Percentiles rank a stretch among this genome's conserved stretches.
Conservation (phyloP, 2,888 invertebrate genomes). For the Hirtodrosophila alboralis region DNA sequence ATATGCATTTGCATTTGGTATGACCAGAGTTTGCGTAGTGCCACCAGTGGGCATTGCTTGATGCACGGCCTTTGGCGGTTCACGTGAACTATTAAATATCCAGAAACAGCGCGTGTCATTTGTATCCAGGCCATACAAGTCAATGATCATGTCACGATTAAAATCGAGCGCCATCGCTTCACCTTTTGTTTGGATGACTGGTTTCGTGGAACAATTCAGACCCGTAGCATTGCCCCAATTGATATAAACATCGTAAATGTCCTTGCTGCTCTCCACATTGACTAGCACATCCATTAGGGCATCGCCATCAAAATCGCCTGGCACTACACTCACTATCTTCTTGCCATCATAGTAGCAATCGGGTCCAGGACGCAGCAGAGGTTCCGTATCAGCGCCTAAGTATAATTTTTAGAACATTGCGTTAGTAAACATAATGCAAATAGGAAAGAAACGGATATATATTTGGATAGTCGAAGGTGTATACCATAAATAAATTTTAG, state of each 20-base stretch:
- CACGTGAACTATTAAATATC: slow-evolving; percentile 87
- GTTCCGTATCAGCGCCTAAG: slow-evolving; percentile 86
- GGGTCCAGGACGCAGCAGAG: slow-evolving; percentile 84
- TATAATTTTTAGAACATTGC: too few species aligned
- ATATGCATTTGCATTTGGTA: slow-evolving; percentile 95
- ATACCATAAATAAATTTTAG: too few species aligned
- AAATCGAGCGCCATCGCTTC: slow-evolving; percentile 94
- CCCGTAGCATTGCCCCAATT: slow-evolving; percentile 90
- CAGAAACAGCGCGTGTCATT: slow-evolving; percentile 88
- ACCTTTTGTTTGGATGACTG: slow-evolving; percentile 86
- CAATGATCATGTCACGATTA: slow-evolving; percentile 96
- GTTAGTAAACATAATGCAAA: too few species aligned
- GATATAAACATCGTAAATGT: slow-evolving; percentile 86
- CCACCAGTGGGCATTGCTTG: slow-evolving; percentile 75
- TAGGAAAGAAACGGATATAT: too few species aligned
- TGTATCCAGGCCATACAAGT: slow-evolving; percentile 91
- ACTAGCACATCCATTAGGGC: slow-evolving; percentile 96
- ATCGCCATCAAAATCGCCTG: slow-evolving; percentile 98
- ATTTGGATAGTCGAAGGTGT: too few species aligned
- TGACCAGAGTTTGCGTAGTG: slow-evolving; percentile 81
- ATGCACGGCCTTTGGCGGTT: slow-evolving; percentile 55
- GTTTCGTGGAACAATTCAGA: slow-evolving; percentile 59
- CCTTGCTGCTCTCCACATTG: slow-evolving; percentile 84
- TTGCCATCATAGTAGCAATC: slow-evolving; percentile 88
- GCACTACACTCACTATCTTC: slow-evolving; percentile 91